Evolutionary conservation across 37 sponge, comb jelly and placozoan species (phyloP).

Genomic region (Agelas oroides): DNA sequence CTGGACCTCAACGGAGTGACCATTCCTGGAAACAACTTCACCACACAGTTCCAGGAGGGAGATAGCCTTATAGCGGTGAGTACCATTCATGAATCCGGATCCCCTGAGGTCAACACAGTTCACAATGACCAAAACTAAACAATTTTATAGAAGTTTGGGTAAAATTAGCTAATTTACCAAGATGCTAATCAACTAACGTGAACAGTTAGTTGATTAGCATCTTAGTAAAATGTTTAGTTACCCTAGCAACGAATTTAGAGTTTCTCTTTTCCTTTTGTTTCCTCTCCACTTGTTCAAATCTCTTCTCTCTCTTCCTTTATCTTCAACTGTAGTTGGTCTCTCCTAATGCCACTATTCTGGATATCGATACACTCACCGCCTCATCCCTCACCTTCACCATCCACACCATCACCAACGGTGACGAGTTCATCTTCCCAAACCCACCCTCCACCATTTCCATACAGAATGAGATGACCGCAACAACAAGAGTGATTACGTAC

Average conservation of each 20-base stretch:
- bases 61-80: conserved; percentile 22
- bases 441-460: not conserved
- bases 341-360: conserved; percentile 28
- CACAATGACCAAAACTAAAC: too few species aligned
- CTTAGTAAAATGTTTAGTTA: too few species aligned
- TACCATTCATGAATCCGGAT: too few species aligned
- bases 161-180: too few species aligned
- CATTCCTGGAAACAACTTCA: conserved; percentile 26
- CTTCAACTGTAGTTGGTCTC: conserved; percentile 24
- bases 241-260: too few species aligned
- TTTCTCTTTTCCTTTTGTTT: too few species aligned
- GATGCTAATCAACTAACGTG: too few species aligned
- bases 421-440: conserved; percentile 2
- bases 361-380: conserved; percentile 49
- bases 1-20: conserved; percentile 71
- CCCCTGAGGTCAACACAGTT: too few species aligned
- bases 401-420: not conserved
- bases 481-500: conserved; percentile 2
- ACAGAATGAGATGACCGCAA: not conserved
- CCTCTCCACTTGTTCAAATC: too few species aligned
- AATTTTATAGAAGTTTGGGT: too few species aligned
- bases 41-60: conserved; percentile 34
- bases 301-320: not conserved
- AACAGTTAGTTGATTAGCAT: too few species aligned
- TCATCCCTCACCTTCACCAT: conserved; percentile 14